Evolutionary conservation across 2,113 vertebrate species (phyloP), one percentile per base, ranked within the genome.

Genomic region (Oncorhynchus mykiss): DNA sequence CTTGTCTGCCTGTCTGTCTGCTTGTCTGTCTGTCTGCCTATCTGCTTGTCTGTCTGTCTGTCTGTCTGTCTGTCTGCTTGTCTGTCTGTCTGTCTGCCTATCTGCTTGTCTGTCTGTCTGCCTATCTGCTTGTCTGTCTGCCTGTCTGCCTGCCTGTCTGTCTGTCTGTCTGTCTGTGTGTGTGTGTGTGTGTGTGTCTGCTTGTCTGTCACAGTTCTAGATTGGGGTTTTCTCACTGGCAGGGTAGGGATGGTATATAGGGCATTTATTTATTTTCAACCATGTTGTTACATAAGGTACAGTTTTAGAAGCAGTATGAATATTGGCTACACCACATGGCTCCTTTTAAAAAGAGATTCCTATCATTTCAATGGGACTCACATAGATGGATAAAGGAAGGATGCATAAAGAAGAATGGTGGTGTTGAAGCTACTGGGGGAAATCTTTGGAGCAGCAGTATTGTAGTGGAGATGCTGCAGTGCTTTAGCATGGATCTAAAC

Each of bases 21-120:
- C 25, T n/a, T 4, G 16, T 39, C 34, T 39, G 7, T 13, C 24
- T 71, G 2, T 0, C 13, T 18, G 48, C 49, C 68, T 51, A 70
- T 60, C 74, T 22, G 71, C 64, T 34, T 70, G 68, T 73, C 74
- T 64, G 75, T 24, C n/a, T 4, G 20, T 25, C 62, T 71, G 1
- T 0, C 4, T 18, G 48, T 54, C 71, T 51, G 72, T 48, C 74
- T 22, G 69, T 70, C 49, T 70, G 73, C 60, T 72, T 65, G 73
- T 51, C 31, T 4, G 48, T 49, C 71, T 54, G 74, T 48, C 72
- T 22, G 71, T 70, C 59, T 67, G 74, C 59, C 76, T 65, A 71
- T 31, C 31, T 3, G 16, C 16, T 12, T 71, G 1, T 0, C 14
- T 18, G 48, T 39, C 65, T 45, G 8, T 2, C 8, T 45, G 39